phyloP scores from a whole-genome alignment of 2,888 invertebrate species.

The Coelopa pilipes region DNA sequence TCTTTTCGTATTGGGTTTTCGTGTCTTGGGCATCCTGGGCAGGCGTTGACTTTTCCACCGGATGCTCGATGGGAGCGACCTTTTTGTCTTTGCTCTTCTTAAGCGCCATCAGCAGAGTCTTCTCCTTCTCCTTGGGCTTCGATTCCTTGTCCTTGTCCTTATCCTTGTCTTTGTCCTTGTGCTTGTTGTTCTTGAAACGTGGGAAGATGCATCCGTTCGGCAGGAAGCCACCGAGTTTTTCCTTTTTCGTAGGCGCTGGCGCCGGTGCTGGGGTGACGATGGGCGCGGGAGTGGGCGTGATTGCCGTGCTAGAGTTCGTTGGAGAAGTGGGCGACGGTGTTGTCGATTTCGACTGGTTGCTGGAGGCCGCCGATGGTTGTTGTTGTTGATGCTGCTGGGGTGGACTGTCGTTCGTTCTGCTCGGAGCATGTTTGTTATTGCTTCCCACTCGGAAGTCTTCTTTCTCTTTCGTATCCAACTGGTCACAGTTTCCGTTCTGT shows the following conservation, averaged over 20 bases:
- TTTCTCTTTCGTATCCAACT: conserved; percentile 49
- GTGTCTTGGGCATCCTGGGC: conserved; percentile 46
- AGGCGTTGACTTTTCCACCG: not conserved
- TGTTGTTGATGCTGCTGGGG: not conserved
- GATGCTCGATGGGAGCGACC: conserved; percentile 52
- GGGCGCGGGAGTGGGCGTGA: conserved; percentile 40
- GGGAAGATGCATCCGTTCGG: conserved; percentile 67
- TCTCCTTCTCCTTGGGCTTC: conserved; percentile 59
- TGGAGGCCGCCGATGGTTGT: not conserved
- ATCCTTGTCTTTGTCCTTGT: conserved; percentile 56
- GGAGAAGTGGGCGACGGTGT: conserved; percentile 8
- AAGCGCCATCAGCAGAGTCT: conserved; percentile 62
- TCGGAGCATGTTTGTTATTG: conserved; percentile 1
- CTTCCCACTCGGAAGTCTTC: not conserved
- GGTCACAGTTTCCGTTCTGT: conserved; percentile 44
- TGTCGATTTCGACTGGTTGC: conserved; percentile 22
- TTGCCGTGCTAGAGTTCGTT: conserved; percentile 27
- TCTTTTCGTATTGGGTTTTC: conserved; percentile 60
- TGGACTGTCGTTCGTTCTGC: not conserved
- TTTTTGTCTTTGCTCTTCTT: conserved; percentile 65
- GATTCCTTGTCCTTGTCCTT: conserved; percentile 57
- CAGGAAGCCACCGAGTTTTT: conserved; percentile 65
- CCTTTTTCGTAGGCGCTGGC: conserved; percentile 56
- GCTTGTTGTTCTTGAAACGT: conserved; percentile 65
- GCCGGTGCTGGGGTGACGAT: conserved; percentile 40